A percentile compares a stretch with the other conserved stretches of the same genome.
Evolutionary conservation across 2,113 vertebrate genomes (phyloP).

Genomic region (Heteronetta atricapilla): DNA sequence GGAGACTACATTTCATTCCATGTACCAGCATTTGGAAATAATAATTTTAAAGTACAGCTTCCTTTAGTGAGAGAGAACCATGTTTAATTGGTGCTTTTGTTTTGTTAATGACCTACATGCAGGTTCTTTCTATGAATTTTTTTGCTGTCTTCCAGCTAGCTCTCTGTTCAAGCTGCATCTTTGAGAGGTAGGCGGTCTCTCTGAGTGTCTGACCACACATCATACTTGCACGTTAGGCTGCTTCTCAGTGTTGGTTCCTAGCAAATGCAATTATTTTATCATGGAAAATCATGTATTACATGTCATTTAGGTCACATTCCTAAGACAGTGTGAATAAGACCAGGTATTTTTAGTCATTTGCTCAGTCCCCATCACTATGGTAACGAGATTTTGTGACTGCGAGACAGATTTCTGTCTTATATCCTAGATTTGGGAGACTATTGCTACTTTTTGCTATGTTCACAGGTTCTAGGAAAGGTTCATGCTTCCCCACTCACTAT

Average conservation of each 20-base stretch:
- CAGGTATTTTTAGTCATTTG: conserved; percentile 72
- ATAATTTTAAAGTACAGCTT: not conserved
- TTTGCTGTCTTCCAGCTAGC: not conserved
- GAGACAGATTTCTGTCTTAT: conserved; percentile 56
- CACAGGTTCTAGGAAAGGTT: conserved; percentile 7
- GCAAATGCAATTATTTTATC: conserved; percentile 44
- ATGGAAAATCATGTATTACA: not conserved
- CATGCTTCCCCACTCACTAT: not conserved
- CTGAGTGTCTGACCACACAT: not conserved
- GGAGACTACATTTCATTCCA: not conserved
- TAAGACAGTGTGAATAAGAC: conserved; percentile 60
- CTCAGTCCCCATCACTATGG: conserved; percentile 70
- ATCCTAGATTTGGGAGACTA: conserved; percentile 51
- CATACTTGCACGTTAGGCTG: not conserved
- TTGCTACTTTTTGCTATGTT: conserved; percentile 1
- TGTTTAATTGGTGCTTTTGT: not conserved
- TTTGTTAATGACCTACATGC: not conserved
- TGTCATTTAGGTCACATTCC: conserved; percentile 67
- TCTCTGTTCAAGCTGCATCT: conserved; percentile 1
- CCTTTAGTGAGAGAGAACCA: not conserved
- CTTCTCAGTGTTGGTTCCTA: not conserved
- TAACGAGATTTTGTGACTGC: conserved; percentile 66
- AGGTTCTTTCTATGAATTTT: not conserved
- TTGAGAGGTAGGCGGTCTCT: conserved; percentile 14
- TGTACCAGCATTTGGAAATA: not conserved